Conservation (phyloP, 1,140 invertebrate genomes). For the Aphelenchoides besseyi region DNA sequence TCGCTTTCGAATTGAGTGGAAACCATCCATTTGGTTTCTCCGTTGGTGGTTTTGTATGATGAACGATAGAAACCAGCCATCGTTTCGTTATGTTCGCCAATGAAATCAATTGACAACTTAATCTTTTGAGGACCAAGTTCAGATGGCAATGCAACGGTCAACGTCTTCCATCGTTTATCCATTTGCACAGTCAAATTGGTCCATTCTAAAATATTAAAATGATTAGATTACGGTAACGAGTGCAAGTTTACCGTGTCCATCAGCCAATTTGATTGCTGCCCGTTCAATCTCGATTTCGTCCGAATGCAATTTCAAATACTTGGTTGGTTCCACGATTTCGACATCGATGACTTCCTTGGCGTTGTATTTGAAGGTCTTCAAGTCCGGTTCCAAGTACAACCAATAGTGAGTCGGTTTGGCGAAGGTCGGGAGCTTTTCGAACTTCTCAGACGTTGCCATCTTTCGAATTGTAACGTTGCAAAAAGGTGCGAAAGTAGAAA, state of each 20-base stretch:
- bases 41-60: constrained; percentile 31
- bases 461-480: background rate
- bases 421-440: constrained; percentile 31
- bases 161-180: constrained; percentile 3
- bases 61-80: constrained; percentile 25
- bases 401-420: constrained; percentile 31
- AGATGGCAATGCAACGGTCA: background rate
- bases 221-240: background rate
- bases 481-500: background rate
- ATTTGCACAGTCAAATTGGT: constrained; percentile 2
- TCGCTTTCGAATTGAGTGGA: constrained; percentile 37
- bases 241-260: constrained; percentile 47
- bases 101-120: constrained; percentile 4
- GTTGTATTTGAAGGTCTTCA: constrained; percentile 33
- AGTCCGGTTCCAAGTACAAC: constrained; percentile 17
- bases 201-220: constrained; percentile 1
- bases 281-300: constrained; percentile 27
- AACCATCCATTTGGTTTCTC: constrained; percentile 25
- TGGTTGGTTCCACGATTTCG: constrained; percentile 30
- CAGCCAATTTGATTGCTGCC: constrained; percentile 30
- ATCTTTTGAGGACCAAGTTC: constrained; percentile 14
- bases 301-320: constrained; percentile 37
- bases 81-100: background rate
- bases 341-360: constrained; percentile 30
- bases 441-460: constrained; percentile 20